Conservation (phyloP, 2,113 vertebrate species). For the Xyrauchen texanus region DNA sequence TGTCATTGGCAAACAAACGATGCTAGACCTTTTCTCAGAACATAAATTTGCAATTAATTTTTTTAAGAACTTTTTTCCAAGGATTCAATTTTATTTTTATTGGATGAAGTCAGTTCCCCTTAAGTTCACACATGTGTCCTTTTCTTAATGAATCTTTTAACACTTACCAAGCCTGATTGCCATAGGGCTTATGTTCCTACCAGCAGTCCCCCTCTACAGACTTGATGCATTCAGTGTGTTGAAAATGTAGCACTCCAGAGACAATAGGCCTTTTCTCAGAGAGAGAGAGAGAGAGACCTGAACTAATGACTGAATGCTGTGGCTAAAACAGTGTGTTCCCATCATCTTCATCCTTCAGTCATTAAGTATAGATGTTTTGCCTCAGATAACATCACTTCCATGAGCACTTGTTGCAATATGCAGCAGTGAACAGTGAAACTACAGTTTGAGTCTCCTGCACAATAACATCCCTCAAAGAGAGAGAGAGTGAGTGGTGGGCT, state of each 20-base stretch:
- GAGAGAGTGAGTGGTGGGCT: constrained; percentile 4
- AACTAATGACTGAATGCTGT: not conserved
- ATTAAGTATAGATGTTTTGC: not conserved
- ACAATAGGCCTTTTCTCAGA: constrained; percentile 4
- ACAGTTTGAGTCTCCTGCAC: too few species aligned
- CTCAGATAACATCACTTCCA: not conserved
- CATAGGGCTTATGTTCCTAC: not conserved
- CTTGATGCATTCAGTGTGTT: constrained; percentile 5
- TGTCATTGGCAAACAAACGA: too few species aligned
- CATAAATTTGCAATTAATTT: too few species aligned
- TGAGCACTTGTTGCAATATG: constrained; percentile 16
- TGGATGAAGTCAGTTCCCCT: too few species aligned
- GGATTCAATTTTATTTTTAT: too few species aligned
- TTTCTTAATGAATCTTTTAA: not conserved
- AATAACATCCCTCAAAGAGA: not conserved
- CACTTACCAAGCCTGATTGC: not conserved
- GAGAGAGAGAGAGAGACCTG: not conserved
- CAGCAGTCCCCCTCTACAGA: constrained; percentile 27
- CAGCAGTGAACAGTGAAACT: not conserved
- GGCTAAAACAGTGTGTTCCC: not conserved
- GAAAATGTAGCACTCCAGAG: not conserved
- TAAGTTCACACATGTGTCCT: not conserved
- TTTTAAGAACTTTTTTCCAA: too few species aligned
- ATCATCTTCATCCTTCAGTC: not conserved
- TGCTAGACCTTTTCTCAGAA: too few species aligned